These are phyloP conservation scores for Watsonalla binaria DNA, from an alignment of 2,888 invertebrate species.

Conservation along the genomic window DNA sequence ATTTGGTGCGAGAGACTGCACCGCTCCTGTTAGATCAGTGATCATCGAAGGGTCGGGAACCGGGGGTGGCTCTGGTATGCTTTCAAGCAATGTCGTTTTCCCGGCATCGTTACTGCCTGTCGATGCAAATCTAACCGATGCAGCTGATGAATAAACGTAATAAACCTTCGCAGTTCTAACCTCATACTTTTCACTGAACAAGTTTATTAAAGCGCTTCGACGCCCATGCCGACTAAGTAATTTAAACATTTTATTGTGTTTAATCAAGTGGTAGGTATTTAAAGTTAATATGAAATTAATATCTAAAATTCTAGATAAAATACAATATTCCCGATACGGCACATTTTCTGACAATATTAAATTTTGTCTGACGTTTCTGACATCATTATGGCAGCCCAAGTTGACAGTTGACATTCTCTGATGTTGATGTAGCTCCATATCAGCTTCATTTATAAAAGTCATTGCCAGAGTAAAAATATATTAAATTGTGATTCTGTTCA, in stretches of 20 bases:
- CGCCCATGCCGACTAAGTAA: constrained; percentile 61
- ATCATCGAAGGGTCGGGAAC: constrained; percentile 56
- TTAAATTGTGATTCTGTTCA: too few species aligned
- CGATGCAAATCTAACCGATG: constrained; percentile 58
- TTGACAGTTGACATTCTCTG: too few species aligned
- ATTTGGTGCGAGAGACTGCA: constrained; percentile 62
- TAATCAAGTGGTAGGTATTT: background rate
- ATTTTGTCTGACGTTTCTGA: background rate
- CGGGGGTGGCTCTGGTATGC: constrained; percentile 69
- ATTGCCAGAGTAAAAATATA: too few species aligned
- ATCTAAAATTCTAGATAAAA: constrained; percentile 11
- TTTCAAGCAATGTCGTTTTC: constrained; percentile 47
- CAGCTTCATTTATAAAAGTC: too few species aligned
- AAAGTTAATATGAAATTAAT: constrained; percentile 17
- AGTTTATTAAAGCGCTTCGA: constrained; percentile 55
- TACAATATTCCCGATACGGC: constrained; percentile 16
- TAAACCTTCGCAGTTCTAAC: constrained; percentile 68
- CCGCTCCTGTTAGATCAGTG: constrained; percentile 49
- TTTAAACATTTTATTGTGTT: constrained; percentile 55
- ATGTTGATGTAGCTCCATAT: too few species aligned
- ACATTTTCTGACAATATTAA: constrained; percentile 15
- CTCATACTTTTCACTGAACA: constrained; percentile 65
- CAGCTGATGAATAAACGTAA: constrained; percentile 63
- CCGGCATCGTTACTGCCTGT: constrained; percentile 40
- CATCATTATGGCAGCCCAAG: background rate